Percentiles rank a stretch among this genome's conserved stretches.
Evolutionary conservation across 2,113 vertebrate genomes (phyloP).

Genomic region (Nicator chloris): DNA sequence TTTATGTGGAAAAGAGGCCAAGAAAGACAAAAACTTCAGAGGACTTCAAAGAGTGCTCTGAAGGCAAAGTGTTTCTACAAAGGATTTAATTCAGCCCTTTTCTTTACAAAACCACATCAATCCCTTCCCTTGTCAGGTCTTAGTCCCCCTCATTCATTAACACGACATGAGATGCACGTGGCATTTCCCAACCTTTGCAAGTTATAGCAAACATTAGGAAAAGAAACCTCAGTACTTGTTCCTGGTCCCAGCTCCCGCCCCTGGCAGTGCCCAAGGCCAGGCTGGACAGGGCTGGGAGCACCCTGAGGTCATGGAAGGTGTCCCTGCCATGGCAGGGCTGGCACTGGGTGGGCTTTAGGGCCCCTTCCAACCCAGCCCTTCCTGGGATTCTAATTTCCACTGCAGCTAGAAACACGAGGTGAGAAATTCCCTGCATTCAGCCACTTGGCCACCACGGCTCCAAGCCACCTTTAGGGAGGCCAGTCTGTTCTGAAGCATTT

Average conservation of each 20-base stretch:
- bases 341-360: not conserved
- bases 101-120: not conserved
- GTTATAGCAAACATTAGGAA: not conserved
- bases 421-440: not conserved
- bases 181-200: not conserved
- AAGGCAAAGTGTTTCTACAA: not conserved
- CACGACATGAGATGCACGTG: fast-evolving
- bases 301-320: fast-evolving
- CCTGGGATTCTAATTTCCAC: not conserved
- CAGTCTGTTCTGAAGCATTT: not conserved
- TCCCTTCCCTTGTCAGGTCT: not conserved
- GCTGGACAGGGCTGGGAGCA: not conserved
- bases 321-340: not conserved
- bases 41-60: not conserved
- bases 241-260: not conserved
- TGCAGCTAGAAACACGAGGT: not conserved
- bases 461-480: not conserved
- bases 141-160: not conserved
- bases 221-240: not conserved
- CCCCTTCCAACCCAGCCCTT: not conserved
- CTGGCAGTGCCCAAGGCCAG: not conserved
- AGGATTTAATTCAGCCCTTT: not conserved
- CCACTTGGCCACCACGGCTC: fast-evolving
- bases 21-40: not conserved
- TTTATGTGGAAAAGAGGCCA: not conserved